These are phyloP conservation scores for Folsomia candida DNA, from an alignment of 2,888 invertebrate genomes.

Conservation along the genomic window DNA sequence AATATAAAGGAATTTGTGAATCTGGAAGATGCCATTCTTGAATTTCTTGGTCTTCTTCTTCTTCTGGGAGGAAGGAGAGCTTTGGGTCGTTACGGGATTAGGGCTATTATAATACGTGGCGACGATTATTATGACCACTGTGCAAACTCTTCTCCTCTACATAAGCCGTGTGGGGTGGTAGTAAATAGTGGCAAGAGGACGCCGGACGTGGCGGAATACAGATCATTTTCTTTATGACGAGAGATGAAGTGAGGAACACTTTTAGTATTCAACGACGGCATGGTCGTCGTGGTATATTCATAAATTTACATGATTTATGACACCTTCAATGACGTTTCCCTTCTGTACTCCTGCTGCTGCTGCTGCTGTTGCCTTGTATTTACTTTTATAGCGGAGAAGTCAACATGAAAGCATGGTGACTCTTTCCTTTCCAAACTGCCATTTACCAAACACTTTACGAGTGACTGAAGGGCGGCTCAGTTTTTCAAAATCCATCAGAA, in stretches of 20 bases:
- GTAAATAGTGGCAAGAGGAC: background rate
- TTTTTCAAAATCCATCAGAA: constrained; percentile 9
- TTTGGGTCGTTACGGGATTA: too few species aligned
- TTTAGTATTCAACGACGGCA: constrained; percentile 40
- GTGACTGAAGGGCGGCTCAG: constrained; percentile 22
- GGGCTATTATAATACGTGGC: background rate
- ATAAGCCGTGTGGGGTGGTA: background rate
- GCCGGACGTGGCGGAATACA: constrained; percentile 8
- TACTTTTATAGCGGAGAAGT: background rate
- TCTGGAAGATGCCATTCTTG: too few species aligned
- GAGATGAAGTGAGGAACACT: constrained; percentile 36
- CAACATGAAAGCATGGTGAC: background rate
- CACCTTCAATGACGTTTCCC: constrained; percentile 49
- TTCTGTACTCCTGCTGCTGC: constrained; percentile 34
- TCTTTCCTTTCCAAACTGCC: constrained; percentile 8
- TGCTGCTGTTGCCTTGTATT: constrained; percentile 17
- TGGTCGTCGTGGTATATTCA: constrained; percentile 40
- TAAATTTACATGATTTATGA: constrained; percentile 52
- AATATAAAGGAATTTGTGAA: too few species aligned
- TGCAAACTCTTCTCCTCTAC: background rate
- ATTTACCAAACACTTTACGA: constrained; percentile 42
- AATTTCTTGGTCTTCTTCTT: background rate
- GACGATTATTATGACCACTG: constrained; percentile 2
- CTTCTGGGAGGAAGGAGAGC: background rate
- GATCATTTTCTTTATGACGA: background rate